phyloP scores from a whole-genome alignment of 2,113 vertebrate species.

The Burhinus bistriatus region DNA sequence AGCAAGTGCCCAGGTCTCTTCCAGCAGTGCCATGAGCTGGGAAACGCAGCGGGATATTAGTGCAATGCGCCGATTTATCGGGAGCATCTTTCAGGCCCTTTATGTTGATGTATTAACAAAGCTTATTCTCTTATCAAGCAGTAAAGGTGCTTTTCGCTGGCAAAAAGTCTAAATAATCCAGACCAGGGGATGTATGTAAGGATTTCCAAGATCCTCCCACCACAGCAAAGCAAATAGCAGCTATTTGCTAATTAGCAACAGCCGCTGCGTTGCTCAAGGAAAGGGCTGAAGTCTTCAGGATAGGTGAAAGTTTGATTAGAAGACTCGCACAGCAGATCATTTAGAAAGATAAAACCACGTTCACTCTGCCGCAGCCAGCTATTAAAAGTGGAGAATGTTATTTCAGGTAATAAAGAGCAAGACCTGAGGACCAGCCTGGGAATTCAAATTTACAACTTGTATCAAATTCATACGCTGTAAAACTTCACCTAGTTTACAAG shows the following conservation, averaged over 20 bases:
- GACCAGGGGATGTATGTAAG: neutral
- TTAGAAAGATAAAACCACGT: neutral
- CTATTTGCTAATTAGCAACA: neutral
- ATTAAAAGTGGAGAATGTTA: constrained; percentile 48
- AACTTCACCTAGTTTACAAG: constrained; percentile 64
- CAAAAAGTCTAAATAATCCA: neutral
- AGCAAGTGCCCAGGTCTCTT: neutral
- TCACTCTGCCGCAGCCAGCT: neutral
- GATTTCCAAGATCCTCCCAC: neutral
- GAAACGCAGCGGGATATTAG: neutral
- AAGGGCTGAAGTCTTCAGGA: neutral
- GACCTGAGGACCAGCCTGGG: constrained; percentile 41
- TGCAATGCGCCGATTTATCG: neutral
- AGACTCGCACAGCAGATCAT: neutral
- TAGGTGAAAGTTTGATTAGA: neutral
- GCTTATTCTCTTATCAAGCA: neutral
- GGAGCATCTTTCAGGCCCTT: neutral
- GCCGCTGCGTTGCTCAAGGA: neutral
- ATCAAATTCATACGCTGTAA: constrained; percentile 55
- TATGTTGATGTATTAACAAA: neutral
- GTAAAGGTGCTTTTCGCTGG: neutral
- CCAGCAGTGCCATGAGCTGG: neutral
- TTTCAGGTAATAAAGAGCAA: constrained; percentile 52
- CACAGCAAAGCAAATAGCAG: neutral
- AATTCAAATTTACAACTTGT: constrained; percentile 60